Conservation (phyloP, 2,113 vertebrate species). For the Hydrolagus affinis region DNA sequence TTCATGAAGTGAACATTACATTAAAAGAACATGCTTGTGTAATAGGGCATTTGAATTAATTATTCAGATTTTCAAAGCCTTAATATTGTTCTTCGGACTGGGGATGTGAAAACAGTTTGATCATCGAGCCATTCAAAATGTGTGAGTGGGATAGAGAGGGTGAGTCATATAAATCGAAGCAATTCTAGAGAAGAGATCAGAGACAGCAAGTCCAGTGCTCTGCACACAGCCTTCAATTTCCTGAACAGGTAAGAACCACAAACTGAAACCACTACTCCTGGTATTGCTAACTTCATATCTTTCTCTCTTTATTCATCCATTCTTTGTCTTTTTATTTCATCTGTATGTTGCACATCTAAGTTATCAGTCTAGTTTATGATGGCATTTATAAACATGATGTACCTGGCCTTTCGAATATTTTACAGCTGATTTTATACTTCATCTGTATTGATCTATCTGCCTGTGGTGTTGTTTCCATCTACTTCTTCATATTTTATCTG, state of each 20-base stretch:
- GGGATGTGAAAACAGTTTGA: background rate
- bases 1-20: background rate
- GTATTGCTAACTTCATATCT: background rate
- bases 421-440: background rate
- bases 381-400: background rate
- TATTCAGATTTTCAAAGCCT: slow-evolving; percentile 22
- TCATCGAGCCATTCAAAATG: background rate
- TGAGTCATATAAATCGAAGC: slow-evolving; percentile 1
- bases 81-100: background rate
- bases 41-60: background rate
- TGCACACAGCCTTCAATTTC: background rate
- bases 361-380: background rate
- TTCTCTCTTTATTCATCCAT: background rate
- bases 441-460: background rate
- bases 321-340: background rate
- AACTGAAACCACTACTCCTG: background rate
- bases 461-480: background rate
- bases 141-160: background rate
- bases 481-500: background rate
- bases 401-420: background rate
- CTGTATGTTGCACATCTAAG: background rate
- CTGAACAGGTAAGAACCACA: slow-evolving; percentile 5
- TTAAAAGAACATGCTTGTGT: background rate
- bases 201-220: background rate
- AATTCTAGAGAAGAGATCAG: background rate